A percentile compares a stretch with the other conserved stretches of the same genome.
These are phyloP conservation scores for Diarsia brunnea DNA, from an alignment of 2,888 invertebrate genomes.

Conservation along the genomic window DNA sequence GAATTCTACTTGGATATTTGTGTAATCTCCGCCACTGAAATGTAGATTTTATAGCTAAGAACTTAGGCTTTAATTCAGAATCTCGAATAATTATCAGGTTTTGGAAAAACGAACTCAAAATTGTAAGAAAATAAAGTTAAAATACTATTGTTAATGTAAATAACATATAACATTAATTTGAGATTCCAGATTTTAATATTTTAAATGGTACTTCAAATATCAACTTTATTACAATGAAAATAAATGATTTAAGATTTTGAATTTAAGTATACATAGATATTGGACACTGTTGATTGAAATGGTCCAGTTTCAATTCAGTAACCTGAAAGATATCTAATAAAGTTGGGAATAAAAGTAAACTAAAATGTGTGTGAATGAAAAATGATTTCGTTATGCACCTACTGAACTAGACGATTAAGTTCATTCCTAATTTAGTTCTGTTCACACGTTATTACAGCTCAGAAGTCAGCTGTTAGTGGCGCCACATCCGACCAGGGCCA, in stretches of 20 bases:
- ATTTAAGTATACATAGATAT: neutral
- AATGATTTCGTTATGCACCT: too few relatives aligned
- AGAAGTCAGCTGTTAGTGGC: too few relatives aligned
- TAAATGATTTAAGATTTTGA: conserved; percentile 10
- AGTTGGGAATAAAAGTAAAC: neutral
- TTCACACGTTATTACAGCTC: neutral
- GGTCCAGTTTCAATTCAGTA: neutral
- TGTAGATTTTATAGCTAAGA: conserved; percentile 51
- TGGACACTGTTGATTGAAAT: neutral
- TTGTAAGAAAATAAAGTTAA: neutral
- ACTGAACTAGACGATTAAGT: neutral
- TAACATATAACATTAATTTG: neutral
- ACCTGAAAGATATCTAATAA: neutral
- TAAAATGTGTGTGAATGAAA: too few relatives aligned
- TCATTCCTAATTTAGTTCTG: neutral
- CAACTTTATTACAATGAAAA: neutral
- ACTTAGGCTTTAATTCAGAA: conserved; percentile 8
- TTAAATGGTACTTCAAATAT: neutral
- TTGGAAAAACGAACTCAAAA: neutral
- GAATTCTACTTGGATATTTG: conserved; percentile 58
- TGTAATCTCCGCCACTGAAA: conserved; percentile 71
- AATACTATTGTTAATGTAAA: neutral
- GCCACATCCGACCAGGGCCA: too few relatives aligned
- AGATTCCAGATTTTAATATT: neutral
- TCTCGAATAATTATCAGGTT: neutral